phyloP scores from a whole-genome alignment of 2,888 invertebrate species.

The Orchestes rusci region DNA sequence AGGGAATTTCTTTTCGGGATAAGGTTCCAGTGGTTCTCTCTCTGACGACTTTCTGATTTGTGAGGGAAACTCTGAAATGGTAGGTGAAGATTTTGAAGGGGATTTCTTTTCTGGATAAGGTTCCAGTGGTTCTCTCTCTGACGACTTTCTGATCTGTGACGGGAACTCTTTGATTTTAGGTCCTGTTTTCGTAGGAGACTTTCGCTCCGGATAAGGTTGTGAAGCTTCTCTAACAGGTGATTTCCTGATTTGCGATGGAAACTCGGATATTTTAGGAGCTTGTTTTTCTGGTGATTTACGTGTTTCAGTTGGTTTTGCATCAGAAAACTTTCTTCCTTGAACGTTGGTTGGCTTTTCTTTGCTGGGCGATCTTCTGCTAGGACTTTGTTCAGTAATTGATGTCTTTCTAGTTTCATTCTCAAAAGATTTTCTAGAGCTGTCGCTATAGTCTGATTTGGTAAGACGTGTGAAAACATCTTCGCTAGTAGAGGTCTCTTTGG shows the following conservation, averaged over 20 bases:
- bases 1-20: constrained; percentile 25
- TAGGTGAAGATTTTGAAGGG: constrained; percentile 17
- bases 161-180: constrained; percentile 28
- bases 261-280: constrained; percentile 23
- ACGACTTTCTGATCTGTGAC: constrained; percentile 27
- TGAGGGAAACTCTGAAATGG: constrained; percentile 26
- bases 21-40: constrained; percentile 20
- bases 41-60: constrained; percentile 26
- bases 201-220: constrained; percentile 26
- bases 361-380: constrained; percentile 20
- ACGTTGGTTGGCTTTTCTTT: constrained; percentile 12
- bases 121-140: constrained; percentile 26
- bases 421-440: neutral
- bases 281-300: constrained; percentile 27
- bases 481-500: constrained; percentile 20
- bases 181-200: constrained; percentile 16
- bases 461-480: constrained; percentile 12
- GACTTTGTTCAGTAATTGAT: constrained; percentile 12
- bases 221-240: constrained; percentile 27
- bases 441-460: constrained; percentile 1
- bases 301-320: constrained; percentile 28
- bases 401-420: constrained; percentile 9
- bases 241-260: constrained; percentile 28
- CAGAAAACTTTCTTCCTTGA: constrained; percentile 27
- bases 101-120: constrained; percentile 24